Base-by-base conservation (phyloP, 2,888 invertebrate species). In the Conomelus anceps region DNA sequence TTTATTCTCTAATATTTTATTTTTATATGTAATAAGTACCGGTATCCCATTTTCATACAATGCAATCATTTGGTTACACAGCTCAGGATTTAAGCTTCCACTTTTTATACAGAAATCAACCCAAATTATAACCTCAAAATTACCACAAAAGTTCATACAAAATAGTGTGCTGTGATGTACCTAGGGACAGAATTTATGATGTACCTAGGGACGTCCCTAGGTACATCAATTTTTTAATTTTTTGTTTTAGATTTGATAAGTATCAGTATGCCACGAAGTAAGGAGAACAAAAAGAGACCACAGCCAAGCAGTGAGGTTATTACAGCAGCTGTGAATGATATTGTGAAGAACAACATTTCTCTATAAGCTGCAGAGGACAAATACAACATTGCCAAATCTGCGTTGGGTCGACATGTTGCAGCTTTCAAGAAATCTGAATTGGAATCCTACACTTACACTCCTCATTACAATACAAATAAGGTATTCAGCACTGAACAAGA, bases 401-500 rank as follows among this genome's bases (percentile, higher is more conserved):
- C 85, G 9, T 63, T 89, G 41, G 88, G 87, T 22, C 23, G 63
- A 24, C 89, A 89, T 89, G 87, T 89, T 17, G 22, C 63, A 24
- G 23, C 86, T 34, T 89, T 89, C 26, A 89, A 89, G 24, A 88
- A 88, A 34, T 88, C 88, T 34, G 88, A 41, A 22, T 88, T 88
- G 63, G 41, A 88, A 63, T 13, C 88, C 41, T 88, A 29, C 41
- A 29, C 29, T 29, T 17, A 20, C 20, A 41, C 13, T 17, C 41
- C 41, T 17, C 13, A 41, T 41, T 88, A 88, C 41, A 23, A 88
- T 23, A 88, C 26, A 63, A 85, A 88, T 22, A 89, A 63, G 34
- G 88, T 88, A n/a, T 89, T 89, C 86, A 89, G 23, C 88, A 85
- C 87, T 88, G 89, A 22, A 22, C 88, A 89, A 13, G 89, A 89